phyloP scores from a whole-genome alignment of 2,888 invertebrate species.

The Yponomeuta cagnagella region DNA sequence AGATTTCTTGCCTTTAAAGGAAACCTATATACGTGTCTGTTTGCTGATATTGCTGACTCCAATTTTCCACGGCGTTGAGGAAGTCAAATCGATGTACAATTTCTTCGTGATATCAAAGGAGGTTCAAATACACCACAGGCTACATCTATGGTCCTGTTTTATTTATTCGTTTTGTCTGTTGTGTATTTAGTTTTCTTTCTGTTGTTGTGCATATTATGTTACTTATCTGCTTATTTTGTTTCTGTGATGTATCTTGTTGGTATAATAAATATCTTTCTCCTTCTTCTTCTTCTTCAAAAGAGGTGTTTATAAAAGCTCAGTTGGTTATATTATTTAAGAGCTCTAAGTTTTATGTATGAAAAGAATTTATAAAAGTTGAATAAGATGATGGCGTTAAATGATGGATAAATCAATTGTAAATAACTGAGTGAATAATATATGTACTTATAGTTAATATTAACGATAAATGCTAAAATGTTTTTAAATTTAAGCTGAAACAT shows the following conservation, averaged over 20 bases:
- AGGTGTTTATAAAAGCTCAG: neutral
- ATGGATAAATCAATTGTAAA: neutral
- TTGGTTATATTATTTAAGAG: neutral
- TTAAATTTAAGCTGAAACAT: constrained; percentile 30
- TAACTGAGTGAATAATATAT: neutral
- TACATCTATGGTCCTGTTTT: too few relatives aligned
- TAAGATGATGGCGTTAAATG: neutral
- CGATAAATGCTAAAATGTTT: neutral
- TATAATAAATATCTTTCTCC: too few relatives aligned
- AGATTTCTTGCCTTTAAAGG: neutral
- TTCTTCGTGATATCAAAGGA: neutral
- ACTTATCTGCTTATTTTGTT: too few relatives aligned
- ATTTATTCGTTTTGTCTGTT: too few relatives aligned
- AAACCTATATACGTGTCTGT: neutral
- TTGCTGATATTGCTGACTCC: neutral
- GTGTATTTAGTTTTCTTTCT: too few relatives aligned
- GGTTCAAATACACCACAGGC: neutral
- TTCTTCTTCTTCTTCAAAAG: neutral
- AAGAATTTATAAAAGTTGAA: neutral
- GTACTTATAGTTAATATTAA: neutral
- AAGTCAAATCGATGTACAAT: neutral
- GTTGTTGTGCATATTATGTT: too few relatives aligned
- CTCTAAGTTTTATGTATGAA: neutral
- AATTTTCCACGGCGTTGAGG: constrained; percentile 11
- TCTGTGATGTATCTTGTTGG: too few relatives aligned